Base-by-base conservation (phyloP, 2,888 invertebrate genomes). In the Tipula confusa region DNA sequence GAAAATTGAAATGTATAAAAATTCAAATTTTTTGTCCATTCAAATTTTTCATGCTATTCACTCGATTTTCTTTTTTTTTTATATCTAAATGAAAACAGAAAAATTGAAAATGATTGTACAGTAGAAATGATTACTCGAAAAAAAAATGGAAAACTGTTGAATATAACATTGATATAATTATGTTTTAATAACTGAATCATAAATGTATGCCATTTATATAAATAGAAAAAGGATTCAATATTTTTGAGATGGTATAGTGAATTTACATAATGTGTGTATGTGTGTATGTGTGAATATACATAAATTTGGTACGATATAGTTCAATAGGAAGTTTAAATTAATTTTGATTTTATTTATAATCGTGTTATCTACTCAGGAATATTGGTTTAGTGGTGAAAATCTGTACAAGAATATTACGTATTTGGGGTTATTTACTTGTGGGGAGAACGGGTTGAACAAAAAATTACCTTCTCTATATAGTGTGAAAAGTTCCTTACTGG, bases 161-260 rank as follows among this genome's bases (percentile, higher is more conserved):
- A 64, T 64, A 64, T 64, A 64, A 24, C 64, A 64, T 64, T 64
- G 64, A 64, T 24, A 64, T 64, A 64, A 64, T 64, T 64, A 64
- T 24, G 64, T 64, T 64, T 24, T 64, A 64, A 24, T 64, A 64
- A 64, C 64, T 64, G 64, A 64, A 64, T 64, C 64, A 64, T 64
- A 64, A 64, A 64, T 64, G 24, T 24, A 64, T 64, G 24, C 0
- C 24, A 24, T 24, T 13, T 38, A n/a, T 64, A 9, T 24, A 24
- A 13, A n/a, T n/a, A n/a, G 2, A 64, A 64, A 64, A 64, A 24
- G 64, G 64, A 64, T 64, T 9, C 24, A 18, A 7, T 7, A 64
- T 24, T 64, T 64, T n/a, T 1, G 18, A 64, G 24, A 24, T 24
- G 64, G 24, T 64, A n/a, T n/a, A 64, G 24, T 64, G 64, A 64